Evolutionary conservation across 1,140 invertebrate genomes (phyloP), one percentile per base, ranked within the genome.

Genomic region (Megalonaias nervosa): DNA sequence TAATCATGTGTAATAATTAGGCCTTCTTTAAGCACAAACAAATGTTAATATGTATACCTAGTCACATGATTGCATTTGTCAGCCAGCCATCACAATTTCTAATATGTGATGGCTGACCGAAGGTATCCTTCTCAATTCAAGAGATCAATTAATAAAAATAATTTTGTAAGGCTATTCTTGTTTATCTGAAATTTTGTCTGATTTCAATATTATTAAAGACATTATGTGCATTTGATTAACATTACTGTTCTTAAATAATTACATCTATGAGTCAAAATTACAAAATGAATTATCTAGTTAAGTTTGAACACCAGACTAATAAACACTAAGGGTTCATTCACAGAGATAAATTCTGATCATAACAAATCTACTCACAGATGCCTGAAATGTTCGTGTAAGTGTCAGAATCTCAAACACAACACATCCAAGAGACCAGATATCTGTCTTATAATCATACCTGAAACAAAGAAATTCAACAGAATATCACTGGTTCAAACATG

Each of bases 401-500:
- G 93, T 93, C 17, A 94, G 84, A 82, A 95, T 91, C 85, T 97
- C 95, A 89, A 96, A 97, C 15, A 97, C 87, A 78, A 97, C 92
- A 88, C 96, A 96, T 6, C 96, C 96, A 70, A 96, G 91, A 21
- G 95, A 94, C 96, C 96, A 97, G 77, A 97, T 93, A 86, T 97
- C 96, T 81, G 93, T 94, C 79, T 91, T 92, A 59, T 88, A 81
- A 75, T 91, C 89, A 84, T 92, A 92, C 48, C 89, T 90, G 73
- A 71, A 83, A 67, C 31, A 77, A 75, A 38, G 57, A 56, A n/a
- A 65, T 58, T 31, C 55, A 23, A 9, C 3, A 21, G n/a, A 58
- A 23, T 57, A 60, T 58, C 69, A n/a, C 57, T 71, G 6, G 21
- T 6, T 17, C 17, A 19, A 62, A 62, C 6, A 48, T 9, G 3